A percentile compares a stretch with the other conserved stretches of the same genome.
Evolutionary conservation across 2,113 vertebrate species (phyloP).

Genomic region (Phasianus colchicus): DNA sequence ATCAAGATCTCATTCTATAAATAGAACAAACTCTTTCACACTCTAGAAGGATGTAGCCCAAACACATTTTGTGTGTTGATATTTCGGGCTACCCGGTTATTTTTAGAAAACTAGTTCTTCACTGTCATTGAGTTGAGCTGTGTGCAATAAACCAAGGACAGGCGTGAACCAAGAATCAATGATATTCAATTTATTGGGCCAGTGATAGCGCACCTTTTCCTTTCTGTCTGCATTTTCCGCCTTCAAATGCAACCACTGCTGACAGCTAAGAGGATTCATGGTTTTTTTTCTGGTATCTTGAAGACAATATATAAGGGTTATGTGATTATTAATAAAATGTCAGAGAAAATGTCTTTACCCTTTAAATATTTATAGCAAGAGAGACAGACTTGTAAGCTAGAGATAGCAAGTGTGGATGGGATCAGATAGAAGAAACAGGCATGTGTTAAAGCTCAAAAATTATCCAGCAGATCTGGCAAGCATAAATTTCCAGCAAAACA

Average conservation of each 20-base stretch:
- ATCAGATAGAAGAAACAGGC: neutral
- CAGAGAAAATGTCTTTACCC: neutral
- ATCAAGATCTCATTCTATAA: neutral
- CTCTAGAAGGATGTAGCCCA: neutral
- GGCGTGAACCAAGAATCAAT: neutral
- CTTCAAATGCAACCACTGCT: neutral
- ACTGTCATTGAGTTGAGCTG: neutral
- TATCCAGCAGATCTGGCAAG: neutral
- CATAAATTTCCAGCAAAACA: neutral
- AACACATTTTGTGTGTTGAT: neutral
- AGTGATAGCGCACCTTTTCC: neutral
- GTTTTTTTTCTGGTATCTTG: neutral
- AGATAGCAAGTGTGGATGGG: accelerated
- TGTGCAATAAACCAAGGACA: neutral
- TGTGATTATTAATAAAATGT: constrained; percentile 22
- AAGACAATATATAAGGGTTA: neutral
- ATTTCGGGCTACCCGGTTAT: neutral
- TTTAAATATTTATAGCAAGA: neutral
- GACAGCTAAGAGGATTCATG: neutral
- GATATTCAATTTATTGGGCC: neutral
- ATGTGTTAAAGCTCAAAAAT: neutral
- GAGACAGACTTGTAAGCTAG: neutral
- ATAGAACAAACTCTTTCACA: neutral
- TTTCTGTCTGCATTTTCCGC: neutral
- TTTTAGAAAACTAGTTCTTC: neutral